Conservation (phyloP, 2,113 vertebrate species). For the Cephalopholis sonnerati region DNA sequence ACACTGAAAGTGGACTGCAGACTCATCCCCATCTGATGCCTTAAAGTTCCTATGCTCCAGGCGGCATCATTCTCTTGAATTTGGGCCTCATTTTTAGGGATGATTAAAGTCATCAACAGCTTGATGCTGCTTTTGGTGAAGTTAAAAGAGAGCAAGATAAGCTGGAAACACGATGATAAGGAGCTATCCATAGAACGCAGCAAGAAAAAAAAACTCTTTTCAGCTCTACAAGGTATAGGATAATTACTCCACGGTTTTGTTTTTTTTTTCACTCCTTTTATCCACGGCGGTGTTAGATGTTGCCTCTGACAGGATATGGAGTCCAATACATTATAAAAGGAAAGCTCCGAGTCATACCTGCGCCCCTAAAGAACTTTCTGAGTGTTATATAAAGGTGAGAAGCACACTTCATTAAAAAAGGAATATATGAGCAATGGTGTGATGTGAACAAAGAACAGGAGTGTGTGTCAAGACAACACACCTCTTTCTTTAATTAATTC, state of each 20-base stretch:
- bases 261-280: constrained; percentile 25
- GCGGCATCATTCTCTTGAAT: constrained; percentile 39
- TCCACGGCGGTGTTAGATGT: constrained; percentile 42
- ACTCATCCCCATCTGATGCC: constrained; percentile 15
- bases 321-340: constrained; percentile 44
- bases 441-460: constrained; percentile 42
- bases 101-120: constrained; percentile 69
- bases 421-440: constrained; percentile 22
- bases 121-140: constrained; percentile 55
- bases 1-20: constrained; percentile 19
- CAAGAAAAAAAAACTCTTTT: constrained; percentile 31
- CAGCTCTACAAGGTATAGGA: constrained; percentile 48
- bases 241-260: constrained; percentile 63
- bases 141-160: constrained; percentile 65
- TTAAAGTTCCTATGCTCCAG: constrained; percentile 22
- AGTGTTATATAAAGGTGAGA: constrained; percentile 38
- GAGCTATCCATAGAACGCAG: constrained; percentile 48
- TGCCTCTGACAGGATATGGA: constrained; percentile 32
- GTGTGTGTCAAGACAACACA: constrained; percentile 44
- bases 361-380: constrained; percentile 9
- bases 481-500: constrained; percentile 71
- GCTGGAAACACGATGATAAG: constrained; percentile 59
- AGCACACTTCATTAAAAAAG: constrained; percentile 39
- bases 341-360: constrained; percentile 37
- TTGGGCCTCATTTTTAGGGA: constrained; percentile 60